Evolutionary conservation across 2,113 vertebrate genomes (phyloP), one percentile per base, ranked within the genome.

Genomic region (Rhynchomys soricoides): DNA sequence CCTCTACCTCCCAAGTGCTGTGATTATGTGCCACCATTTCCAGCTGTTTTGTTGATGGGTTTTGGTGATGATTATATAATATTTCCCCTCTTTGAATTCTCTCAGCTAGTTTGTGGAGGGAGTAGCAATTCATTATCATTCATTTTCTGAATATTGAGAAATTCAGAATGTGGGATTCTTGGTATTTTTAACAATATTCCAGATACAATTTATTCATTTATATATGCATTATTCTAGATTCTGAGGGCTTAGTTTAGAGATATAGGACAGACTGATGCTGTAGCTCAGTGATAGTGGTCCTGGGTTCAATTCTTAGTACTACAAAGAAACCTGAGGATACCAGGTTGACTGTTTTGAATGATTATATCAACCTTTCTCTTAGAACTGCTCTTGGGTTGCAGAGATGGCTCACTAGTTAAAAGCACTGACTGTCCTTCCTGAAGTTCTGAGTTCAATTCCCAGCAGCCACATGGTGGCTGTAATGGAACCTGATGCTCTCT

Each of bases 71-170:
- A 2, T 34, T 24, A 31, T 94, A 19, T 2, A 66, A 77, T 88
- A 77, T 77, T 85, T 94, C 70, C 73, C 45, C 31, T 91, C 17
- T 91, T 89, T 62, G 45, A 59, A 45, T 94, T 94, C 74, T 88
- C 34, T 22, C 55, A 21, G 57, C 74, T 82, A 21, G 19, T 82
- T 83, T 50, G 5, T 22, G 50, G 43, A 70, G 0, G 62, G 43
- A 94, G 9, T 43, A 83, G 11, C 40, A 78, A 22, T 77, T 94
- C 22, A 85, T 12, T 22, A 15, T 79, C 21, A 50, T 48, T 90
- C 16, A 57, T 91, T 75, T 91, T 95, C 29, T 70, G 59, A 93
- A 64, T 50, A 26, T 77, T 73, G 90, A 95, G 59, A 78, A 85
- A 70, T 55, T 12, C 34, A 19, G 66, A 17, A 40, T 31, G 37